Evolutionary conservation across 1,140 invertebrate genomes (phyloP).

Genomic region (Acromyrmex echinatior): DNA sequence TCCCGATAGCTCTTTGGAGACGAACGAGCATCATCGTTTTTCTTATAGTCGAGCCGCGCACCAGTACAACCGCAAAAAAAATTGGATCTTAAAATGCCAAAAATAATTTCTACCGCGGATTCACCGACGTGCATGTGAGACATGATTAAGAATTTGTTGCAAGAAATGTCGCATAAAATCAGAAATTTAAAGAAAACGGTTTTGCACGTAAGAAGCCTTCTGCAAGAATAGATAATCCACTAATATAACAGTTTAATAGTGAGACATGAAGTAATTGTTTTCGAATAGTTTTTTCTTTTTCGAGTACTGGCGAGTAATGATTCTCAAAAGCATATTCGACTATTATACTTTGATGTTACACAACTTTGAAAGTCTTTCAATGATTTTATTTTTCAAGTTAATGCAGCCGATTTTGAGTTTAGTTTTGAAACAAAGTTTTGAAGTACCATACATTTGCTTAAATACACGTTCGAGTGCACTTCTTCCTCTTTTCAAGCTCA

Average conservation of each 20-base stretch:
- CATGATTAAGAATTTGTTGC: constrained; percentile 49
- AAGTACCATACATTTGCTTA: not conserved
- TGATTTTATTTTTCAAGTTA: not conserved
- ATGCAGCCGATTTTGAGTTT: not conserved
- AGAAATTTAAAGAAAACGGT: constrained; percentile 6
- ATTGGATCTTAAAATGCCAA: constrained; percentile 56
- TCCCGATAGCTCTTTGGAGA: constrained; percentile 74
- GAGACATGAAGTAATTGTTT: not conserved
- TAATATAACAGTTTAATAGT: not conserved
- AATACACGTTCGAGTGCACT: too few relatives aligned
- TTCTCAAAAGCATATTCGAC: not conserved
- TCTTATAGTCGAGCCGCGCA: not conserved
- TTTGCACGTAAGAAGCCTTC: not conserved
- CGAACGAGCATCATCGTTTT: constrained; percentile 64
- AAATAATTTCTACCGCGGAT: constrained; percentile 62
- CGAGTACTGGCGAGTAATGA: not conserved
- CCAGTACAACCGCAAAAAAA: constrained; percentile 41
- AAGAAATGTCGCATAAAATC: not conserved
- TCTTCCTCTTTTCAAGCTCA: not conserved
- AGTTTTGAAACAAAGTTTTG: not conserved
- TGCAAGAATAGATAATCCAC: not conserved
- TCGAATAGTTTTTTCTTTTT: not conserved
- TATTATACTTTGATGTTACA: not conserved
- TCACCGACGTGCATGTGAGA: not conserved
- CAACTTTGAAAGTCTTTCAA: not conserved